Base-by-base conservation (phyloP, 2,797 vertebrate species). In the Diplodus puntazzo region DNA sequence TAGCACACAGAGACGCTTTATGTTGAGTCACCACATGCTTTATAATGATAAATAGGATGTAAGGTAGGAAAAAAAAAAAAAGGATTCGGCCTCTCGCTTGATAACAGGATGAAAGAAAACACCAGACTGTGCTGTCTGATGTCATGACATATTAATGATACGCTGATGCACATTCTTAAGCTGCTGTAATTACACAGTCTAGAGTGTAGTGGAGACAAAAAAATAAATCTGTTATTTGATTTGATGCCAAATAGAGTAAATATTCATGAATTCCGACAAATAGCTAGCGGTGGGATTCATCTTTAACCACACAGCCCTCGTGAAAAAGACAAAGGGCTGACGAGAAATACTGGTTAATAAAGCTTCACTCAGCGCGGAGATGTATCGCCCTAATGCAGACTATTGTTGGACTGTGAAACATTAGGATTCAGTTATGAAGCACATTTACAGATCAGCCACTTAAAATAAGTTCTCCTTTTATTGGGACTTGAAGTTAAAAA, bases 251-350 rank as follows among this genome's bases (percentile, higher is more conserved):
- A 65, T 8, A 49, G 46, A 64, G 27, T 46, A 69, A 78, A 78
- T 77, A 80, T 63, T 54, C 52, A 78, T 78, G 59, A 75, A 55
- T 67, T 66, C n/a, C 69, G 16, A 73, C 61, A 66, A 75, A 73
- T 21, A 46, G 65, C 50, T 64, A 69, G 80, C 69, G 60, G 59
- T 61, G 16, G 45, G 58, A 77, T 74, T 79, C 59, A 69, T 77
- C 72, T 72, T 71, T 11, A 70, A 52, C 49, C 43, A 12, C 39
- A 75, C 1, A 43, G 17, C 18, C 20, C 20, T 27, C 12, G 30
- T 75, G 54, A 27, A 34, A 72, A 78, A 60, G 46, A 34, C 34
- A 27, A 42, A 27, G 62, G 50, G 30, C 10, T 20, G 57, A 75
- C 78, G 50, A 59, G 76, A 76, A 46, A 66, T 25, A 7, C 42